Evolutionary conservation across 2,797 vertebrate species (phyloP).

Genomic region (Gymnothorax javanicus): DNA sequence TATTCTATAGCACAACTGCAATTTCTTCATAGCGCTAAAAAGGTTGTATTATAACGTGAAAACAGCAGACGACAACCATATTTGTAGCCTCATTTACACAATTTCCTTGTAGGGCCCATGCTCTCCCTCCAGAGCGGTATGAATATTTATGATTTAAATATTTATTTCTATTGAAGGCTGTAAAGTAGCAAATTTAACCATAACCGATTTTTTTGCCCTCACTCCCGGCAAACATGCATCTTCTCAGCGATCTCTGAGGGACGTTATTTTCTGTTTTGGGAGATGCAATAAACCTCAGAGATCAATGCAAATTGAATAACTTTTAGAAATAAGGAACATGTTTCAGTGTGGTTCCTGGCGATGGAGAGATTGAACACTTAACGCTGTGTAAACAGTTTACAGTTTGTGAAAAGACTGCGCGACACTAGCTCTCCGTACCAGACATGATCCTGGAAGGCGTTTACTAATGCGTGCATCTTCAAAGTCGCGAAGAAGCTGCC

Average conservation of each 20-base stretch:
- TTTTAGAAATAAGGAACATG: conserved; percentile 5
- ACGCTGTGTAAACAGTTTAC: conserved; percentile 17
- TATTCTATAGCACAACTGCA: conserved; percentile 6
- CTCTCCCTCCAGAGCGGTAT: conserved; percentile 9
- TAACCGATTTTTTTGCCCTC: neutral
- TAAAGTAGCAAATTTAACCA: conserved; percentile 22
- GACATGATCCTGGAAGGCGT: neutral
- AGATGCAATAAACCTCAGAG: neutral
- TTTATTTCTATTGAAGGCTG: conserved; percentile 30
- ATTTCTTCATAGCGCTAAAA: conserved; percentile 18
- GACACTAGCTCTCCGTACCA: conserved; percentile 6
- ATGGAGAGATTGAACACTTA: neutral
- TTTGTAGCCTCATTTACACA: conserved; percentile 8
- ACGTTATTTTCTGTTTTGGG: too few relatives aligned
- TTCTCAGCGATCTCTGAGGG: neutral
- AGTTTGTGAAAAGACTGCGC: neutral
- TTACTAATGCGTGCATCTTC: neutral
- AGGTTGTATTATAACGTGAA: conserved; percentile 4
- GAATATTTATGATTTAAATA: conserved; percentile 38
- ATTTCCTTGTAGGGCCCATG: conserved; percentile 21
- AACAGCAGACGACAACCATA: neutral
- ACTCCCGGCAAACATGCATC: conserved; percentile 37
- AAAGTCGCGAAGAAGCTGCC: neutral
- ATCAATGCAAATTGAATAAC: conserved; percentile 1
- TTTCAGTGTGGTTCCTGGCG: neutral